Evolutionary conservation across 2,888 invertebrate species (phyloP).

Genomic region (Adela reaumurella): DNA sequence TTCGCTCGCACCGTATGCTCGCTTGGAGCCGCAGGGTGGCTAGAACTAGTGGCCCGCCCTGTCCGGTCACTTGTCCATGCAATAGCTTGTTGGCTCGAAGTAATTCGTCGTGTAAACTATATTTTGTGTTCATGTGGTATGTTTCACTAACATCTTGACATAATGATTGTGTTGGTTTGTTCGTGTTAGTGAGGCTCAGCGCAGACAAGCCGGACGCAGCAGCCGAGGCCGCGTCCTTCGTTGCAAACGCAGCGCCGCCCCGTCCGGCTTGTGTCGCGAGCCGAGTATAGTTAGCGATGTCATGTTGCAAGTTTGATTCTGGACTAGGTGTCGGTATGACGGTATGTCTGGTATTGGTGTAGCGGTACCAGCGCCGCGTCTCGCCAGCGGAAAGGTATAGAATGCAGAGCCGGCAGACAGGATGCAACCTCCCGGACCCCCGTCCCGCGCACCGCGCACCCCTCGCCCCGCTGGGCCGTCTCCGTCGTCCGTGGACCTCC

Average conservation of each 20-base stretch:
- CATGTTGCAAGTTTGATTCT: neutral
- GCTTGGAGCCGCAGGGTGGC: constrained; percentile 51
- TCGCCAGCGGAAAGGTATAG: constrained; percentile 1
- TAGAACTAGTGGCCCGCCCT: constrained; percentile 51
- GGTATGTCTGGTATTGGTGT: constrained; percentile 1
- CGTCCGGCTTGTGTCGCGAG: neutral
- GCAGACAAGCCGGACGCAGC: neutral
- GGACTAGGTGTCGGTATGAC: neutral
- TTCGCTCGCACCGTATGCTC: constrained; percentile 37
- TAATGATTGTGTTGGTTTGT: constrained; percentile 29
- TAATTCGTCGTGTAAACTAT: constrained; percentile 53
- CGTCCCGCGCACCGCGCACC: constrained; percentile 1
- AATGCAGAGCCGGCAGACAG: neutral
- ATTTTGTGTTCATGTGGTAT: constrained; percentile 55
- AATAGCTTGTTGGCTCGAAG: constrained; percentile 57
- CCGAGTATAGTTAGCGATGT: neutral
- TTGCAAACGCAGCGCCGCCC: neutral
- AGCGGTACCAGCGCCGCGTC: neutral
- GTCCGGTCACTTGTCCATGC: constrained; percentile 51
- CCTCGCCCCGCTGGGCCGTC: constrained; percentile 1
- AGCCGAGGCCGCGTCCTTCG: neutral
- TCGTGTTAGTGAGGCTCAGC: neutral
- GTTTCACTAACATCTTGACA: constrained; percentile 46
- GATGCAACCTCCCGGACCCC: neutral
- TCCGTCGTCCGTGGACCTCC: constrained; percentile 19